Conservation (phyloP, 2,888 invertebrate species). For the Adelognathus sp. region DNA sequence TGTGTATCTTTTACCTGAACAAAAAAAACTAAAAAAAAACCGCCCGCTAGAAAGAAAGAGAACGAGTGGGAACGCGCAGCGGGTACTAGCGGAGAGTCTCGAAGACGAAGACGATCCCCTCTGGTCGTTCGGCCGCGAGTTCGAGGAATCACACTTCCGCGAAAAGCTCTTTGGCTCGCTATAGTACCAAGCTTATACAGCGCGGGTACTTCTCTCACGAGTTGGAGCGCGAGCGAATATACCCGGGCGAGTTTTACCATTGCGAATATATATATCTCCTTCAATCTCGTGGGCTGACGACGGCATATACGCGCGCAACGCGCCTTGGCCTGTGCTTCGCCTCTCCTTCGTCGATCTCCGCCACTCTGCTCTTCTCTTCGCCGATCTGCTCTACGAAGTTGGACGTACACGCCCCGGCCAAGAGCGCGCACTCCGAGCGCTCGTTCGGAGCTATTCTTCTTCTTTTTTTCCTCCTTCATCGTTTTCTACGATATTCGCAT, state of each 20-base stretch:
- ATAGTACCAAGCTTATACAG: conserved; percentile 34
- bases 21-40: too few species aligned
- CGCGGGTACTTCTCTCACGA: conserved; percentile 59
- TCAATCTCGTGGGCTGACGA: not conserved
- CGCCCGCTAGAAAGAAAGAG: not conserved
- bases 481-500: not conserved
- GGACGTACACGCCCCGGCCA: not conserved
- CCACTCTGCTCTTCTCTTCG: not conserved
- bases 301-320: not conserved
- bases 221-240: conserved; percentile 15
- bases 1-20: not conserved
- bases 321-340: not conserved
- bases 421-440: not conserved
- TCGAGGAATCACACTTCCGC: conserved; percentile 70
- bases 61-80: conserved; percentile 1
- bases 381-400: not conserved
- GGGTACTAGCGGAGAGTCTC: conserved; percentile 29
- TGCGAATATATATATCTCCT: conserved; percentile 4
- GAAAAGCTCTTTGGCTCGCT: conserved; percentile 61
- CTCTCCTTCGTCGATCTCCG: not conserved
- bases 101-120: conserved; percentile 32
- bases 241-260: conserved; percentile 10
- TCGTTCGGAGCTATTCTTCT: not conserved
- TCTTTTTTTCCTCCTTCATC: not conserved
- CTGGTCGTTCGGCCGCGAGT: conserved; percentile 51